Evolutionary conservation across 2,113 vertebrate species (phyloP), one percentile per base, ranked within the genome.

Genomic region (Theropithecus gelada): DNA sequence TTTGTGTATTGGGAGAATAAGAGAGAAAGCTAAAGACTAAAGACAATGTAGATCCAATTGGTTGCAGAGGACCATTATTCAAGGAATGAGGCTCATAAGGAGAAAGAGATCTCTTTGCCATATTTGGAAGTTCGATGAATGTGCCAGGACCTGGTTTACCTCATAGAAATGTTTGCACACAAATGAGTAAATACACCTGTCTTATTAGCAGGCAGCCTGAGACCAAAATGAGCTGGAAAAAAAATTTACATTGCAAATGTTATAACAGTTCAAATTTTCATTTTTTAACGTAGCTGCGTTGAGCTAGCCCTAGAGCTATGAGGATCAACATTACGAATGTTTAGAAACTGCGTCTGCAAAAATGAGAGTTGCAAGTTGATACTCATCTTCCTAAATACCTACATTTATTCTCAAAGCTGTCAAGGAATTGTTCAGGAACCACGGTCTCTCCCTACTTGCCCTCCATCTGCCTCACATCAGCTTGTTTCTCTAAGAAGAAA

Each of bases 381-480:
- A 32, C 6, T 72, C 88, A 94, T 94, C 40, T 86, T 81, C 32
- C 87, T 73, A 93, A 95, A 95, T 96, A 98, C 80, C 43, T 92
- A 84, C 18, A 35, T 80, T 94, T 97, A 97, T 92, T 93, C 84
- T 94, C 93, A n/a, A 91, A 93, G 32, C 85, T 94, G 52, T 73
- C 96, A 95, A 92, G 35, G 97, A 98, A 97, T 98, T 97, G 96
- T 97, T 97, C 94, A 96, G n/a, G 35, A 93, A 30, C 4, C 84
- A 83, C 90, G 97, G 89, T 66, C 94, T 93, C 78, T 96, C 93
- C 87, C 87, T 72, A 14, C 94, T 94, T 98, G 96, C 81, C 96
- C 83, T 98, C 87, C 68, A 55, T 95, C 97, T 97, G 95, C 96
- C 84, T 98, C 93, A 80, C 68, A 82, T 97, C 61, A 66, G 82